Base-by-base conservation (phyloP, 1,140 invertebrate genomes). In the Dreissena rostriformis region DNA sequence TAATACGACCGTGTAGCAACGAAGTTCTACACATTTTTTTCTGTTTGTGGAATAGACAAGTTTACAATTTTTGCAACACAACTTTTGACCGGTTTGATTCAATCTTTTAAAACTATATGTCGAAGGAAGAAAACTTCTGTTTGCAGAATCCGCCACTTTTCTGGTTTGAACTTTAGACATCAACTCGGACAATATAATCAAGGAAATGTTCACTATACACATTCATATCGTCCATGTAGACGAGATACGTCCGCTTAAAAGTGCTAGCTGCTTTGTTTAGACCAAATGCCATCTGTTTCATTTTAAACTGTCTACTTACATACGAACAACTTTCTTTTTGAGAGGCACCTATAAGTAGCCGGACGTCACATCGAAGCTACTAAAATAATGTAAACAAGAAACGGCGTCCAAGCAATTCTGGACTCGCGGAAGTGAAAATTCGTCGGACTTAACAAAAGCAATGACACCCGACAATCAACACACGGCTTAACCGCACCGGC, bases 271-370 rank as follows among this genome's bases (percentile, higher is more conserved):
- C 61, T 39, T 26, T 51, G 49, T n/a, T 72, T 17, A 63, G 24
- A 17, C 51, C 29, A 29, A 75, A 73, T 15, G 82, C 66, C 73
- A 68, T 52, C 7, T n/a, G n/a, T 14, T 29, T 73, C 67, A 55
- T 57, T 55, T 73, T 76, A 39, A 49, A 74, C 11, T 63, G 71
- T 12, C 76, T 52, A 79, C 57, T 79, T 79, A 57, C 52, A 51
- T 66, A 86, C 78, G 6, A 39, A 80, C 87, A 67, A 90, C 90
- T 11, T 88, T 81, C 22, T 77, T 19, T n/a, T 90, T 66, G 2
- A 95, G 72, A 39, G 71, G 73, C 0, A 94, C 83, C 71, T 94
- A 93, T 90, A 91, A 91, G 67, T 86, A 91, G 6, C 87, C 91
- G 15, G 17, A 17, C 66, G 28, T 68, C n/a, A 77, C 8, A 77